phyloP scores from a whole-genome alignment of 1,140 invertebrate species.

The Gryllus bimaculatus region DNA sequence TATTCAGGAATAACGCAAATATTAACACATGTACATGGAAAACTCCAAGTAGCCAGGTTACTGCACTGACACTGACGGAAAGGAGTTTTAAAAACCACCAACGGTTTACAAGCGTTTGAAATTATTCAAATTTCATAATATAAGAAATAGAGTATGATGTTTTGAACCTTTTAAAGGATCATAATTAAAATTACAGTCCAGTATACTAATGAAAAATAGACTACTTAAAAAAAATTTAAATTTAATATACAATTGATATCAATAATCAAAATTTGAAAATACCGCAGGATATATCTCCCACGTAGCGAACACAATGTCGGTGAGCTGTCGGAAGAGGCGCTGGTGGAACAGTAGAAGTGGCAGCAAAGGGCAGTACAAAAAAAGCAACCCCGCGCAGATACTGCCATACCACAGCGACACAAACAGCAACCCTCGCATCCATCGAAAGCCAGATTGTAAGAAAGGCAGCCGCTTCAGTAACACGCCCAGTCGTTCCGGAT shows the following conservation, averaged over 20 bases:
- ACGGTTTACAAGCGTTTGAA: no score
- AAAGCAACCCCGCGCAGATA: conserved; percentile 49
- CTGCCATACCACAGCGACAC: conserved; percentile 46
- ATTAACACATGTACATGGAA: no score
- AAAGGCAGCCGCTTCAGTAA: background rate
- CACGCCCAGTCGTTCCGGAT: background rate
- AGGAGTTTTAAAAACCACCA: no score
- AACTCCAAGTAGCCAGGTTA: no score
- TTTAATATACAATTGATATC: background rate
- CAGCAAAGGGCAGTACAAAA: conserved; percentile 56
- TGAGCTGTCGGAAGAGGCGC: conserved; percentile 49
- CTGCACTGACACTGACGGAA: no score
- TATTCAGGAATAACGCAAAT: no score
- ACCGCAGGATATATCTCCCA: conserved; percentile 74
- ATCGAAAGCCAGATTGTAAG: background rate
- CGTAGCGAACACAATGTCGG: conserved; percentile 57
- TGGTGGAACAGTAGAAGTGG: conserved; percentile 58
- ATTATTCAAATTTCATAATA: no score
- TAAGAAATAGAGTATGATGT: no score
- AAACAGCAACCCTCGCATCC: conserved; percentile 39
- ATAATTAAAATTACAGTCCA: no score
- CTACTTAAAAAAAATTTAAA: background rate
- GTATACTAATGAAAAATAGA: no score
- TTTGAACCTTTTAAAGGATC: no score
- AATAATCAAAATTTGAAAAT: conserved; percentile 32